Percentiles rank a stretch among this genome's conserved stretches.
These are phyloP conservation scores for Psilanteris sp. DNA, from an alignment of 1,140 invertebrate species.

Conservation along the genomic window DNA sequence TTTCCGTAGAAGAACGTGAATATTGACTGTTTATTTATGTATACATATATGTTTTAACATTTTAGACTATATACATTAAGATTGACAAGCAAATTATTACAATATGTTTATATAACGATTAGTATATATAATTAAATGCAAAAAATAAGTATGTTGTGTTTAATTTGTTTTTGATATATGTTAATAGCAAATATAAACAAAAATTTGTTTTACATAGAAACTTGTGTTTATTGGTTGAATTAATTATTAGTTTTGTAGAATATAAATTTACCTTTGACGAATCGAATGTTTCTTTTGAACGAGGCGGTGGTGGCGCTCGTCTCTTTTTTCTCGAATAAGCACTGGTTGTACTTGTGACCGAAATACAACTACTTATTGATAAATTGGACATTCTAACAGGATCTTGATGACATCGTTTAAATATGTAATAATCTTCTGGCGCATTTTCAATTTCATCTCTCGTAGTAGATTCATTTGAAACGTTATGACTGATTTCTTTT, in stretches of 20 bases:
- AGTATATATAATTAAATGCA: no score
- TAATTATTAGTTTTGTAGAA: no score
- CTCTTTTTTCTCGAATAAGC: constrained; percentile 73
- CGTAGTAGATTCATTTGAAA: constrained; percentile 12
- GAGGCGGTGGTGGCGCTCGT: constrained; percentile 73
- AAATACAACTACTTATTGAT: constrained; percentile 76
- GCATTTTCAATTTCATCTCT: constrained; percentile 74
- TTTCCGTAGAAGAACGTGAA: no score
- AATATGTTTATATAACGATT: no score
- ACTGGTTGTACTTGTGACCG: constrained; percentile 71
- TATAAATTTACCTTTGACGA: constrained; percentile 53
- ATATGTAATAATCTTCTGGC: constrained; percentile 69
- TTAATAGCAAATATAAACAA: no score
- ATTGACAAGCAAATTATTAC: no score
- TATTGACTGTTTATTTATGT: no score
- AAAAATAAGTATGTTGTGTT: no score
- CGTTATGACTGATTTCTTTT: constrained; percentile 27
- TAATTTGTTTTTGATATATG: no score
- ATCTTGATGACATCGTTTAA: constrained; percentile 73
- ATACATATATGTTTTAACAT: no score
- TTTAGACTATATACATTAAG: no score
- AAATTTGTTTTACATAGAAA: no score
- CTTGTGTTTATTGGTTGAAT: background rate
- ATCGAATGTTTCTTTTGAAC: constrained; percentile 62
- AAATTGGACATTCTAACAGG: constrained; percentile 74